Conservation (phyloP, 2,113 vertebrate genomes). For the Atherinomorus stipes region DNA sequence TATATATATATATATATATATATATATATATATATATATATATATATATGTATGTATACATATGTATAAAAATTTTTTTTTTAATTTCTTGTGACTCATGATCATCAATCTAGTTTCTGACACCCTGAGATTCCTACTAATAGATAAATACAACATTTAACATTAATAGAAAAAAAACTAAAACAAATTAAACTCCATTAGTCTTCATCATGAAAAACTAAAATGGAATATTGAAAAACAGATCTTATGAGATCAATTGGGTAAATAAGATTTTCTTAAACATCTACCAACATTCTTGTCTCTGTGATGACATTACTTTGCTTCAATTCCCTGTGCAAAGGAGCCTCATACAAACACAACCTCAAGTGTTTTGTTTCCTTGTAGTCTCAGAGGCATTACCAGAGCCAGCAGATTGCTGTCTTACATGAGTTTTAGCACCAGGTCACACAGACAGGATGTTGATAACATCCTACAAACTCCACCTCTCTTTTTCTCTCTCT, state of each 20-base stretch:
- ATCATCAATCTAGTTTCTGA: background rate
- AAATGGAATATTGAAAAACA: background rate
- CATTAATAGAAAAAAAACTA: background rate
- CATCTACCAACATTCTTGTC: background rate
- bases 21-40: too few relatives aligned
- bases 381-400: slow-evolving; percentile 35
- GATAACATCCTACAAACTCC: slow-evolving; percentile 64
- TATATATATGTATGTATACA: too few relatives aligned
- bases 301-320: background rate
- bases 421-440: slow-evolving; percentile 59
- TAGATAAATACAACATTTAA: background rate
- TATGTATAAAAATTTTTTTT: too few relatives aligned
- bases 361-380: slow-evolving; percentile 10
- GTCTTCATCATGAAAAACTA: background rate
- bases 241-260: background rate
- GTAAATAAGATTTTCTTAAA: background rate
- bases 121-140: background rate
- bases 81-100: background rate
- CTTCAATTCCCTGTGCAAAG: background rate
- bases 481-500: slow-evolving; percentile 28
- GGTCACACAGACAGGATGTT: slow-evolving; percentile 71
- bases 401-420: slow-evolving; percentile 50
- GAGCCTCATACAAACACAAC: slow-evolving; percentile 26
- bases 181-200: background rate
- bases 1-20: too few relatives aligned